Base-by-base conservation (phyloP, 2,113 vertebrate genomes). In the Gavia stellata region DNA sequence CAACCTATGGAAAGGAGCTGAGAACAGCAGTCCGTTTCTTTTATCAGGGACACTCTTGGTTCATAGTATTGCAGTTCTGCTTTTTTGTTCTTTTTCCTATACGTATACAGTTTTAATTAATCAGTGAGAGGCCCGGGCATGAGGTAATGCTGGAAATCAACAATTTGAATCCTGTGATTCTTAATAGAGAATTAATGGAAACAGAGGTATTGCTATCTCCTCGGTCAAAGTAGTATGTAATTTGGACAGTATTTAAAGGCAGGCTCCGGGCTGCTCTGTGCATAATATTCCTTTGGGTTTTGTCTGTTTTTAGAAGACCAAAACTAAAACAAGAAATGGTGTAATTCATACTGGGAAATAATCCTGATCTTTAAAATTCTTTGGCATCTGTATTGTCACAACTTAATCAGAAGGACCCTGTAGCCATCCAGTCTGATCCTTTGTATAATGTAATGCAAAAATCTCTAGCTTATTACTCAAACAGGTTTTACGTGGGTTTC, bases 141-240 rank as follows among this genome's bases (percentile, higher is more conserved):
- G 90, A 96, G 61, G 67, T 94, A 97, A 92, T 96, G 68, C 68
- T 96, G 81, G 24, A 77, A 93, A 93, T 81, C 68, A 90, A 62
- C 52, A 58, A 20, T 81, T 90, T 87, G 62, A 89, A 90, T 92
- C 71, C 80, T 88, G 68, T 87, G 85, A 88, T 91, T 96, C 79
- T 92, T 92, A 63, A 59, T 42, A 81, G 90, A 94, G 53, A 52
- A 74, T 86, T 86, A 94, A 79, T 84, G 68, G 58, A 80, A 94
- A 86, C 49, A 67, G 74, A 95, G 61, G 92, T 96, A 94, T 73
- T 95, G 62, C 87, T 82, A 36, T 97, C 77, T 94, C 33, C 38
- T 78, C 72, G 65, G 59, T 95, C 86, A 89, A 70, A 96, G 86
- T 40, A 47, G 55, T 91, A 36, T 84, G 59, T 96, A 16, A 82